Evolutionary conservation across 1,140 invertebrate species (phyloP), one percentile per base, ranked within the genome.

Genomic region (Bathynomus jamesi): DNA sequence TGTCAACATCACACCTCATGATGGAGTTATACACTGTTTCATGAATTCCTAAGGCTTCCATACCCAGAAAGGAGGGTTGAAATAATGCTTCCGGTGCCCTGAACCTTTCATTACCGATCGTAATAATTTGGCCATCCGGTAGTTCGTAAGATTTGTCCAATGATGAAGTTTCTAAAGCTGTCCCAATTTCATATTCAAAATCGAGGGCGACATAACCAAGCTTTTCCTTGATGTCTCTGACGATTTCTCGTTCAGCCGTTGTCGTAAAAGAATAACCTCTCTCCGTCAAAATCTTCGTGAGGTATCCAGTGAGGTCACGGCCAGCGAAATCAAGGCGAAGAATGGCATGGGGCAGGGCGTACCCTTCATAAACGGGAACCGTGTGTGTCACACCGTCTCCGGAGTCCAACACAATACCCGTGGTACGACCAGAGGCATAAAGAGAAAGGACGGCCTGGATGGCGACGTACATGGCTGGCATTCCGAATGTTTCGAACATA

Each of bases 401-500:
- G 64, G 90, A 91, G 81, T 95, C 93, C 72, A 95, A 83, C 8
- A 95, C 93, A 79, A 95, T 92, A 87, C 94, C 94, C 78, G 94
- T 96, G 82, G 93, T 95, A 88, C 93, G 90, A 86, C 93, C 93
- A 81, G 92, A 94, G 76, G 93, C 92, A 82, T 95, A 95, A 79
- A 95, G 83, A 24, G 93, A 94, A 63, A 95, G 87, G 61, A 95
- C 93, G 77, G 93, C 93, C 82, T 95, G 92, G n/a, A 74, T 86
- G 85, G 5, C 85, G 71, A 82, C 93, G 80, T 95, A 94, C 91
- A 94, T 94, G 69, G 93, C 93, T 3, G 93, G 92, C 32, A 90
- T 90, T 85, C 94, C 94, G 88, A 94, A 94, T 76, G 92, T 94
- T 81, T 95, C 93, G 81, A 95, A 95, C 91, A 95, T 94, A 81